Base-by-base conservation (phyloP, 2,113 vertebrate genomes). In the Boulengeromyrus knoepffleri region DNA sequence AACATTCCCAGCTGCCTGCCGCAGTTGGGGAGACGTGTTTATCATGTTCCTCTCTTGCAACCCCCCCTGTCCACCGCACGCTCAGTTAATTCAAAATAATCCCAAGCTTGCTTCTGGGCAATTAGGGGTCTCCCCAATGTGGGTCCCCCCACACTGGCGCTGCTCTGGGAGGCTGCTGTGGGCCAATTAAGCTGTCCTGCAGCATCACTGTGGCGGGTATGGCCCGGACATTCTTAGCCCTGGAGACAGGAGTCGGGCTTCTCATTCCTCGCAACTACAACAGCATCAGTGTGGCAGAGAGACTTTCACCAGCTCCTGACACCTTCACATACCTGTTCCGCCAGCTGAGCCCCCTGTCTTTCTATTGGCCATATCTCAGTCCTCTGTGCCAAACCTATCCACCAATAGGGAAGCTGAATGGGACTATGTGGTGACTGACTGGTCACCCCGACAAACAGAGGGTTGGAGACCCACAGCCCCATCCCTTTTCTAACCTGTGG, bases 81-180 rank as follows among this genome's bases (percentile, higher is more conserved):
- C 95, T 94, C 94, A 95, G 94, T 94, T 96, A 96, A 96, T 96
- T 95, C 95, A 95, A 95, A 96, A 96, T 95, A 96, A 96, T 96
- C 96, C 95, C 95, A 92, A 89, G 91, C 92, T 93, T 94, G 91
- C 94, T 93, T 91, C 89, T 90, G 91, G 92, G 94, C 95, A 95
- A 96, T 96, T 96, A 96, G 94, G 90, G 89, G 5, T 87, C 36
- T 53, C 53, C 87, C 58, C 39, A 24, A 52, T 0, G 88, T 5
- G 21, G 31, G 27, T 85, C n/a, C 53, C 80, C 52, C 21, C 77
- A 85, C 50, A 19, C 49, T 21, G 5, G 47, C 89, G 42, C 88
- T 49, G 53, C 89, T 31, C 56, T 62, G 88, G 89, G 91, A 91
- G 89, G 39, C 58, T 85, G 89, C 87, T 74, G 89, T 50, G 89